Evolutionary conservation across 2,797 vertebrate genomes (phyloP), one percentile per base, ranked within the genome.

Genomic region (Cephalopachus bancanus): DNA sequence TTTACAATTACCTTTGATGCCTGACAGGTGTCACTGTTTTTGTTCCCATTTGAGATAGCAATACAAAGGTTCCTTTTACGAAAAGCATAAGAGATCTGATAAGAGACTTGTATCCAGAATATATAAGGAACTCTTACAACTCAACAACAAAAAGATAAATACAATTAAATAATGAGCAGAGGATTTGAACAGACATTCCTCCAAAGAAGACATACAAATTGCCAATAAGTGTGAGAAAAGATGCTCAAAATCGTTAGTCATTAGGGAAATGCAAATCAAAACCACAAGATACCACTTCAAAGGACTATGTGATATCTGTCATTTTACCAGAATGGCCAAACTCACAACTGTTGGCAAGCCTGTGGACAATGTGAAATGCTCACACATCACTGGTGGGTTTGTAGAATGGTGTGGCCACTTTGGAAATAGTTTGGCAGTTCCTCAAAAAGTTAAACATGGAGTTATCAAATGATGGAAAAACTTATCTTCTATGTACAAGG

Each of bases 101-200:
- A 91, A 83, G 8, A 69, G 65, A 60, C 28, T 89, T 67, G 37
- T 37, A 37, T 37, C 37, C 37, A 37, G 59, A 93, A 37, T 59
- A 33, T 30, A 7, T 33, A 83, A 93, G 83, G 49, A 79, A 76
- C 7, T 64, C 79, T 95, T 69, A 69, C 20, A 95, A 85, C 44
- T 72, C 53, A 69, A 49, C 62, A 62, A 69, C 83, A 49, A 84
- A 95, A 88, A 57, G 79, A 75, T 64, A 91, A 59, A 93, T 19
- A 51, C 17, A 62, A 55, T 78, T 86, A 51, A 69, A 91, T 87
- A 78, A 67, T 33, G 15, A 20, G 28, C 55, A 75, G 83, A 91
- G 60, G 49, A 83, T 71, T 60, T 59, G 28, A 78, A 88, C 7
- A 59, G 75, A 80, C 22, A 55, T 83, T 92, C 91, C 85, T 74